Evolutionary conservation across 2,888 invertebrate species (phyloP), one percentile per base, ranked within the genome.

Genomic region (Lasioglossum leucozonium): DNA sequence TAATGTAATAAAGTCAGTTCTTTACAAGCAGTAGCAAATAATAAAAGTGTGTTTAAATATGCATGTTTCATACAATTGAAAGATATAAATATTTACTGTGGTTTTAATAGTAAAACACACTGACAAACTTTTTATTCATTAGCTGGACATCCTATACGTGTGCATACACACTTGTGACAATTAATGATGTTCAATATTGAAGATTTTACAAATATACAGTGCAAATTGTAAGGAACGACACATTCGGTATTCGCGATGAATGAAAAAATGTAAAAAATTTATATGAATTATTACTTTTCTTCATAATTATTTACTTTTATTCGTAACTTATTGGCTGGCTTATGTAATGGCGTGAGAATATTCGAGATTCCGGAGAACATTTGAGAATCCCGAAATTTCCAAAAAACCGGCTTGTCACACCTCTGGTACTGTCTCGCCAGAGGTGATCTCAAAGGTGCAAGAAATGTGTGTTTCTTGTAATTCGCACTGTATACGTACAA

Each of bases 11-110:
- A 72, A 62, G 55, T 77, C 65, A 72, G n/a, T 78, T 55, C 26
- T 51, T 72, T 69, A 58, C 58, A 79, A 85, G 73, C 73, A 79
- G 13, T 69, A 55, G n/a, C 55, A 73, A 79, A 47, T 72, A 47
- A 44, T 55, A 4, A 58, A 55, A 58, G 62, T 74, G 51, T 72
- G 34, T 82, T 42, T 77, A 26, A 55, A 40, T 74, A 75, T 69
- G 76, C 42, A 83, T 58, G 34, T 71, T 73, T 81, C 13, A 47
- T 58, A 71, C 51, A 67, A 37, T 72, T n/a, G 44, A 30, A 47
- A 62, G 65, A 78, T 62, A 40, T 71, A 71, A 37, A 79, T 72
- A 76, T 79, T 40, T 22, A 72, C 51, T 75, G 44, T 55, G 71
- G 18, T 77, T 62, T 51, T 2, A 79, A 72, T 78, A 22, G 26